These are phyloP conservation scores for Mantis religiosa DNA, from an alignment of 2,888 invertebrate genomes.

Conservation along the genomic window DNA sequence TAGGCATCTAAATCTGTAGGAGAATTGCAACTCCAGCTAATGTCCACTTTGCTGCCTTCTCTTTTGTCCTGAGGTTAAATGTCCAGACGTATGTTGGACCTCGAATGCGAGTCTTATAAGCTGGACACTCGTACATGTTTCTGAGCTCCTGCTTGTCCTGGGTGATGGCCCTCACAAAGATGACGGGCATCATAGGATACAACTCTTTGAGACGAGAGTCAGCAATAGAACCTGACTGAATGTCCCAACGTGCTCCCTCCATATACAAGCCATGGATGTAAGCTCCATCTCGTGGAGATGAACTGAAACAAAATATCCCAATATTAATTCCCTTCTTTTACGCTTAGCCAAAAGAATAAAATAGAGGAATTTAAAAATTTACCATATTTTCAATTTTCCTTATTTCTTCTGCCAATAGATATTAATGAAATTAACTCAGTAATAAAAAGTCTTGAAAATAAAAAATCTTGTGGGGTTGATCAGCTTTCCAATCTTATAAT, in stretches of 20 bases:
- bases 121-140: conserved; percentile 88
- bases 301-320: conserved; percentile 43
- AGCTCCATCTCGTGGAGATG: conserved; percentile 86
- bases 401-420: too few relatives aligned
- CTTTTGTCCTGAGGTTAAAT: conserved; percentile 85
- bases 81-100: conserved; percentile 96
- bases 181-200: conserved; percentile 85
- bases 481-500: too few relatives aligned
- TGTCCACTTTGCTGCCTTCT: conserved; percentile 87
- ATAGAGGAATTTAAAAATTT: too few relatives aligned
- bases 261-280: conserved; percentile 84
- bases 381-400: too few relatives aligned
- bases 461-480: too few relatives aligned
- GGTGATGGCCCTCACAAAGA: conserved; percentile 80
- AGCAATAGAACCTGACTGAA: conserved; percentile 66
- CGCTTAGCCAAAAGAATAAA: too few relatives aligned
- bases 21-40: conserved; percentile 89
- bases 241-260: conserved; percentile 95
- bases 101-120: conserved; percentile 83
- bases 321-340: too few relatives aligned
- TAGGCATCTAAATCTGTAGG: conserved; percentile 43
- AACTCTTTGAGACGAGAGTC: conserved; percentile 86
- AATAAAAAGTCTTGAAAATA: too few relatives aligned
- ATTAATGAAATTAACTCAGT: too few relatives aligned
- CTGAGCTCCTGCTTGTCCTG: conserved; percentile 85